phyloP scores from a whole-genome alignment of 2,888 invertebrate genomes.

The Protodeltote pygarga region DNA sequence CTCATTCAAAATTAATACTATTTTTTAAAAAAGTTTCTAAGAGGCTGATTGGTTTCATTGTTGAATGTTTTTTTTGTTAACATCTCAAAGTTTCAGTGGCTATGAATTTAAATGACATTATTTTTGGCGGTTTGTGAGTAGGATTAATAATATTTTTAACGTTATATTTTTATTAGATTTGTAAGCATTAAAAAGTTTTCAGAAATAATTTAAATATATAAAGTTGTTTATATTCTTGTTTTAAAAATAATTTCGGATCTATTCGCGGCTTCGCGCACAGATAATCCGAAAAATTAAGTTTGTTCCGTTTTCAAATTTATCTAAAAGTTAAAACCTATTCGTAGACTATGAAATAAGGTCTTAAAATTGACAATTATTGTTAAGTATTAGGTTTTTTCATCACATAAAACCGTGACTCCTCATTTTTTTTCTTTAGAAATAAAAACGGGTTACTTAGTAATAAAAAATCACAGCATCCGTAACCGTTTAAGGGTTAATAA shows the following conservation, averaged over 20 bases:
- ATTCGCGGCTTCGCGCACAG: too few species aligned
- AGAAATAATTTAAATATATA: too few species aligned
- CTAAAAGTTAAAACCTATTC: too few species aligned
- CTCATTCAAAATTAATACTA: slow-evolving; percentile 83
- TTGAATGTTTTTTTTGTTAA: slow-evolving; percentile 71
- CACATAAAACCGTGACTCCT: slow-evolving; percentile 24
- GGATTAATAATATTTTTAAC: slow-evolving; percentile 1
- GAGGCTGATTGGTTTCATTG: slow-evolving; percentile 81
- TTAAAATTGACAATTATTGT: too few species aligned
- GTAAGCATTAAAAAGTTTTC: too few species aligned
- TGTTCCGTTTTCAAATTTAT: too few species aligned
- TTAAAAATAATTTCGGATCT: neutral
- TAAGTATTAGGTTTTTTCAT: too few species aligned
- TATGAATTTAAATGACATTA: slow-evolving; percentile 60
- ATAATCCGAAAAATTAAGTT: too few species aligned
- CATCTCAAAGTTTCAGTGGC: slow-evolving; percentile 64
- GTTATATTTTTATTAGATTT: too few species aligned
- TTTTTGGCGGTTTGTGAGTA: slow-evolving; percentile 28
- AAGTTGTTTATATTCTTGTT: too few species aligned
- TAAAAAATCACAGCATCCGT: slow-evolving; percentile 70
- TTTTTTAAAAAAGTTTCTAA: slow-evolving; percentile 65
- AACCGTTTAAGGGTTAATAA: slow-evolving; percentile 74
- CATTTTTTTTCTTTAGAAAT: slow-evolving; percentile 26
- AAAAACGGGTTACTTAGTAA: slow-evolving; percentile 51
- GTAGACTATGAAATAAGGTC: too few species aligned